A percentile compares a stretch with the other conserved stretches of the same genome.
Evolutionary conservation across 2,113 vertebrate species (phyloP).

Genomic region (Oryzias melastigma): DNA sequence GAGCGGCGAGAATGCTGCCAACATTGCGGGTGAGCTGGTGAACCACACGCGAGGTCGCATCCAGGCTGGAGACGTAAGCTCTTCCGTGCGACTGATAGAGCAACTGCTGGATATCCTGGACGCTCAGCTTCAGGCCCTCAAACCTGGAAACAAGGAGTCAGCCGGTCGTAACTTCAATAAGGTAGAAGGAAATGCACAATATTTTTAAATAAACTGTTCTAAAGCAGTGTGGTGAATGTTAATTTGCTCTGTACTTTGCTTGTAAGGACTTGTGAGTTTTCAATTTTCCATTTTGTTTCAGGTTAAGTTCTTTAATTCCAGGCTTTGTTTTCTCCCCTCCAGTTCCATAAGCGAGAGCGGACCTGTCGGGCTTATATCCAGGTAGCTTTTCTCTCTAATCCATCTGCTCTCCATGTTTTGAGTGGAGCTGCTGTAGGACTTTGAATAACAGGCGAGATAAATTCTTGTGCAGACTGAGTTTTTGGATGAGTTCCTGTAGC

Average conservation of each 20-base stretch:
- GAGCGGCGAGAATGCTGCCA: constrained; percentile 93
- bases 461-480: constrained; percentile 46
- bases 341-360: constrained; percentile 92
- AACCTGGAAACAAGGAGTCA: constrained; percentile 88
- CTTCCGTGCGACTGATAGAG: constrained; percentile 89
- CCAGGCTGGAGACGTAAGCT: constrained; percentile 92
- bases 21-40: constrained; percentile 89
- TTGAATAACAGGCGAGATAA: constrained; percentile 59
- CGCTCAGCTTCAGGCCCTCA: constrained; percentile 89
- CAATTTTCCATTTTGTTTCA: constrained; percentile 24
- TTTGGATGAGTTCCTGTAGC: constrained; percentile 57
- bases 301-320: constrained; percentile 41
- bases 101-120: constrained; percentile 94
- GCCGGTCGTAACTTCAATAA: constrained; percentile 92
- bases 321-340: constrained; percentile 55
- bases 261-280: constrained; percentile 31
- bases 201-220: constrained; percentile 32
- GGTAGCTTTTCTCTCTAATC: constrained; percentile 74
- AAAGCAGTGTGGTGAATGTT: constrained; percentile 12
- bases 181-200: constrained; percentile 65
- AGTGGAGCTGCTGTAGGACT: constrained; percentile 48
- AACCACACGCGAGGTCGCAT: constrained; percentile 90
- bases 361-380: constrained; percentile 93
- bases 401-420: constrained; percentile 43
- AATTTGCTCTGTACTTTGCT: constrained; percentile 20